phyloP scores from a whole-genome alignment of 2,113 vertebrate genomes.

The Eira barbara region DNA sequence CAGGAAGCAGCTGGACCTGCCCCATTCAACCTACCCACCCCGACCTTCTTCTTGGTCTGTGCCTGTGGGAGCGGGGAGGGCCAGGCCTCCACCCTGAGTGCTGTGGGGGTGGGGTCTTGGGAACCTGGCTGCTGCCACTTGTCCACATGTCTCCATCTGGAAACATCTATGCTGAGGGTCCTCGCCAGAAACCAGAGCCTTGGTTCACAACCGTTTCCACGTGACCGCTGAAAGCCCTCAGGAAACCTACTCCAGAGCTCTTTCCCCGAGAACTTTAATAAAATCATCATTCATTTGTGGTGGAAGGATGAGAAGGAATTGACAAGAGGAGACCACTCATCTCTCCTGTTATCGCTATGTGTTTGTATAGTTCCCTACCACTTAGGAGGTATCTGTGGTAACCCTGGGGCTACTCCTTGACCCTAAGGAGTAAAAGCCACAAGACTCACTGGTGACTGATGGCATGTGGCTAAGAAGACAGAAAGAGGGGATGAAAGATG shows the following conservation, averaged over 20 bases:
- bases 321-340: fast-evolving
- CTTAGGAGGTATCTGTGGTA: fast-evolving
- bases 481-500: fast-evolving
- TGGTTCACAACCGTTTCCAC: fast-evolving
- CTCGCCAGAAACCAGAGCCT: fast-evolving
- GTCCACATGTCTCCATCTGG: fast-evolving
- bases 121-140: fast-evolving
- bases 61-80: background rate
- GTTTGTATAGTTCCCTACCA: fast-evolving
- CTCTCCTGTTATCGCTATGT: fast-evolving
- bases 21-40: fast-evolving
- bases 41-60: background rate
- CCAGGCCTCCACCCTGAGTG: background rate
- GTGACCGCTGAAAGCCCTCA: fast-evolving
- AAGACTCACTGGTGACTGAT: no score
- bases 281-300: background rate
- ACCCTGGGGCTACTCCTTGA: background rate
- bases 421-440: fast-evolving
- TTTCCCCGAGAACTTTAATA: background rate
- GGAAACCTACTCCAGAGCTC: background rate
- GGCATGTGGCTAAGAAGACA: background rate
- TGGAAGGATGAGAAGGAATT: background rate
- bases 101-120: background rate
- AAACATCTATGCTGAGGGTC: fast-evolving
- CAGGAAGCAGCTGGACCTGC: background rate